Conservation (phyloP, 2,797 vertebrate genomes). For the Mycteria americana region DNA sequence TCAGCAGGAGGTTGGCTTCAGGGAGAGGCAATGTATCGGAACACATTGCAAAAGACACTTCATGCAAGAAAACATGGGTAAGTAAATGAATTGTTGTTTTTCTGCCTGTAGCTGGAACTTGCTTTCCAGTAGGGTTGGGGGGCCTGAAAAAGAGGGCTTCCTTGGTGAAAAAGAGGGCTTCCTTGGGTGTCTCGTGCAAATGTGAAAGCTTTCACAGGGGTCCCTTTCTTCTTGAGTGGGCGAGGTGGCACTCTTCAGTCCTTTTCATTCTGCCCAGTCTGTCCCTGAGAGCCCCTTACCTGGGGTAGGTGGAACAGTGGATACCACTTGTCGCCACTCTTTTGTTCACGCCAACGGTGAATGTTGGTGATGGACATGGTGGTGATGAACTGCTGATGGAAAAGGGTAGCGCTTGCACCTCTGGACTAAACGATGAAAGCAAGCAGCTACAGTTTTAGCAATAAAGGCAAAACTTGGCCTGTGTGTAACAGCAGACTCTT, state of each 20-base stretch:
- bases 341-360: fast-evolving
- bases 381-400: not conserved
- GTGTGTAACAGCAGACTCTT: not conserved
- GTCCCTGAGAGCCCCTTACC: fast-evolving
- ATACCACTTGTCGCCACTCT: not conserved
- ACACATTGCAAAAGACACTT: conserved; percentile 11
- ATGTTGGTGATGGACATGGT: fast-evolving
- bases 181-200: not conserved
- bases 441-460: not conserved
- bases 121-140: not conserved
- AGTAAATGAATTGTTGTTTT: not conserved
- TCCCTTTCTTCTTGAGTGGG: not conserved
- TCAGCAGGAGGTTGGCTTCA: conserved; percentile 50
- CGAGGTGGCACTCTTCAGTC: not conserved
- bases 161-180: not conserved
- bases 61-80: not conserved
- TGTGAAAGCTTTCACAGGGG: not conserved
- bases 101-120: not conserved
- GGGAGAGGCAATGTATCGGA: conserved; percentile 14
- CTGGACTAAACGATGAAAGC: not conserved
- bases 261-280: not conserved
- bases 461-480: not conserved
- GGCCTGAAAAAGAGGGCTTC: too few species aligned
- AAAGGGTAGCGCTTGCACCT: not conserved
- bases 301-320: not conserved